Evolutionary conservation across 2,113 vertebrate genomes (phyloP), one percentile per base, ranked within the genome.

Genomic region (Microtus richardsoni): DNA sequence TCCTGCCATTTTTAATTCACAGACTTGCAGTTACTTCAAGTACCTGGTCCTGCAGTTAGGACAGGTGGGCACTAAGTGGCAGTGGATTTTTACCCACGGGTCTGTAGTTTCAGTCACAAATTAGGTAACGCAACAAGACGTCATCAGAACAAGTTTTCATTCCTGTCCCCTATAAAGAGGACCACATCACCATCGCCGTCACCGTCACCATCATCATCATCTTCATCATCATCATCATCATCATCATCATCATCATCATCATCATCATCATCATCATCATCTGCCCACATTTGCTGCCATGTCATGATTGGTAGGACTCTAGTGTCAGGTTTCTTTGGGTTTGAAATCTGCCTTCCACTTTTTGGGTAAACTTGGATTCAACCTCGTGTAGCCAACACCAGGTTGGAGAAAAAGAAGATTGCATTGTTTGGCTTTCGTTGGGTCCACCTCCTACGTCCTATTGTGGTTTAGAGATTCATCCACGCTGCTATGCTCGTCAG

Each of bases 31-130:
- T 73, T n/a, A 4, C 0, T 7, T 26, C 1, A 84, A 44, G 7
- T 39, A 60, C 11, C 86, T 95, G 91, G n/a, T 30, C 95, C 89
- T 94, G 93, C 93, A 96, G 94, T 97, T 96, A 96, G 85, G 79
- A 88, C 52, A 52, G 58, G 7, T 0, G 5, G 7, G 85, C 93
- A 95, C 91, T 49, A 89, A 89, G 95, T 88, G 95, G 91, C 91
- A 88, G 88, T 96, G 58, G 58, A 30, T 91, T 91, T 89, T 64
- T 30, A 77, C 41, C 39, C 93, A n/a, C 16, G 2, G 74, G 41
- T 71, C 47, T 82, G 33, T 73, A 66, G 41, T 74, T 71, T 78
- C 8, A 0, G 26, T 74, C 49, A 49, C 68, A 36, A 60, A 71
- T 47, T 10, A 52, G 22, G 8, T 36, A 33, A 47, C 47, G 14